These are phyloP conservation scores for rabbit (Oryctolagus cuniculus) DNA, from an alignment of 2,113 vertebrate genomes.

Conservation along the genomic window mOryCun1.1 NC_091441.1:44980501-44981000, in stretches of 20 bases:
- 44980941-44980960: constrained; percentile 63
- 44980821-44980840: constrained; percentile 67
- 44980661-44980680: constrained; percentile 66
- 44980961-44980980: background rate
- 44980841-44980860: constrained; percentile 33
- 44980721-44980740: constrained; percentile 76
- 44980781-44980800: constrained; percentile 69
- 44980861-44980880: constrained; percentile 55
- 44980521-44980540: background rate
- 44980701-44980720: constrained; percentile 71
- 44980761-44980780: constrained; percentile 69
- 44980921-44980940: constrained; percentile 33
- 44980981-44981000: background rate
- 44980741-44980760: constrained; percentile 82
- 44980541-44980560: background rate
- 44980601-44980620: constrained; percentile 65
- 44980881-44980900: constrained; percentile 54
- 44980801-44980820: constrained; percentile 68
- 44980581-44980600: background rate
- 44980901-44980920: constrained; percentile 26
- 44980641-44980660: constrained; percentile 68
- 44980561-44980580: background rate
- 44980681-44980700: constrained; percentile 68
- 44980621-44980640: constrained; percentile 74
- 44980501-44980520: constrained; percentile 40